Base-by-base conservation (phyloP, 1,140 invertebrate genomes). In the Nebria ingens region DNA sequence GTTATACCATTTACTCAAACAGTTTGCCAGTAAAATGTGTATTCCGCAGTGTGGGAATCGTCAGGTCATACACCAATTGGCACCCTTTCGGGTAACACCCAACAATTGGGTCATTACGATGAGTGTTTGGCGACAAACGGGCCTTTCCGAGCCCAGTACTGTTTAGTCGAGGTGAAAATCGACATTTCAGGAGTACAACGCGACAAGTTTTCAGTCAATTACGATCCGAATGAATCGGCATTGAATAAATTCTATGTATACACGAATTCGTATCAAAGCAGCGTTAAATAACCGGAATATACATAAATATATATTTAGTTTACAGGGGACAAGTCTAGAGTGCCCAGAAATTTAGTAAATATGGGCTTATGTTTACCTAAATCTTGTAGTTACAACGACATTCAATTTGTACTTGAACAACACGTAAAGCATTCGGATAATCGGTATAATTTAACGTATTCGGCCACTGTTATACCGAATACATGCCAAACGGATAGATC, bases 71-170 rank as follows among this genome's bases (percentile, higher is more conserved):
- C 80, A 54, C 75, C 80, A 2, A 71, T 73, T 21, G 80, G 81
- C 4, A 61, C 80, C 4, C 62, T 82, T 0, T 74, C 70, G 15
- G 80, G 78, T 0, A 79, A 74, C 52, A 70, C 71, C 0, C 81
- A 75, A 61, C 76, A 82, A 49, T 70, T 84, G 25, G 81, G 80
- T 0, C 78, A 83, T 64, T 83, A 78, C 59, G 80, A 84, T 57
- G 76, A 84, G 61, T 83, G 80, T 52, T 61, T 82, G 17, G 60
- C 68, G 13, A 69, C 68, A 1, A 68, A 75, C 23, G 67, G 68
- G 1, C 74, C 74, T 1, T 70, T 79, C 25, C 64, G 65, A 25
- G 73, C 74, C 0, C 74, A 79, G 64, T 80, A 80, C 62, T 81
- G 79, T 63, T 61, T 80, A 13, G 74, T 73, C 2, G 71, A 75